Evolutionary conservation across 2,888 invertebrate species (phyloP), one percentile per base, ranked within the genome.

Genomic region (Cryptocephalus primarius): DNA sequence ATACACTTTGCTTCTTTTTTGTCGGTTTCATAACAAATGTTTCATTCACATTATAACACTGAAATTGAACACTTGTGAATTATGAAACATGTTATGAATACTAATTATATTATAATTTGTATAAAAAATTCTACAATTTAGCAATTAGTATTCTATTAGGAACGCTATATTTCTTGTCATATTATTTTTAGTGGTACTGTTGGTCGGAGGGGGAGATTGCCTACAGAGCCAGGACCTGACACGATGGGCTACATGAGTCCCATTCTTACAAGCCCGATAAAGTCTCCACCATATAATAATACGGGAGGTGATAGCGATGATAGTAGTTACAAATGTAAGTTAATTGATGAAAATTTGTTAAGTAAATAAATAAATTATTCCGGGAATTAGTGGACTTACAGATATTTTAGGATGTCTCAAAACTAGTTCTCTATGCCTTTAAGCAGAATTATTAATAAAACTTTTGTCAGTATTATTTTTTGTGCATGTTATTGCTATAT

Each of bases 211-310:
- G 74, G 68, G 40, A 70, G 80, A 51, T 65, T 80, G 54, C 75
- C 78, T 32, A 79, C 80, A 2, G 80, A 79, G 62, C 75, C 79
- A 12, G 78, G 77, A 41, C 75, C 78, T 34, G 74, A 72, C 50
- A 70, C 70, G 33, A 66, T 64, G 56, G 72, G 71, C 33, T 69
- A 69, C 49, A 65, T 66, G 38, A 74, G 75, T 55, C 73, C 75
- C 9, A 59, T 73, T 14, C 60, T 71, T 44, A 71, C 73, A 39
- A 79, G 79, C 66, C 79, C 80, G 36, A 69, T 78, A 31, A 79
- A 78, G 60, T 79, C 79, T 32, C 79, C 79, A 38, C 79, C 78
- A 6, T 76, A 74, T 49, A 70, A 67, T 50, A 66, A 64, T 47
- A 62, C 64, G 13, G 66, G 68, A 44, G 70, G 68, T 51, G 68